Conservation (phyloP, 2,888 invertebrate genomes). For the Athetis lepigone region DNA sequence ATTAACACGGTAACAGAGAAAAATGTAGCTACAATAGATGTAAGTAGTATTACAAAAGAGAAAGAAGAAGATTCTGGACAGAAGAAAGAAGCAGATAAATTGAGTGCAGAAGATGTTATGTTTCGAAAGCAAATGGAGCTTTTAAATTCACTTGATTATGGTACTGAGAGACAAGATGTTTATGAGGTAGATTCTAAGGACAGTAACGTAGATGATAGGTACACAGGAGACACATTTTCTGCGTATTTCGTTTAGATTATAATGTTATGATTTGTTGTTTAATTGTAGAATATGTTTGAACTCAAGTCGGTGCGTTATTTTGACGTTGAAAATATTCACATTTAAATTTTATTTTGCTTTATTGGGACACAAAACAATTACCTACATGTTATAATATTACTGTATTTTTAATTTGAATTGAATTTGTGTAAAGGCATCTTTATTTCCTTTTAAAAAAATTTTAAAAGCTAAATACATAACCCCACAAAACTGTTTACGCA, state of each 20-base stretch:
- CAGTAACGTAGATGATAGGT: constrained; percentile 55
- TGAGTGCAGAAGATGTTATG: constrained; percentile 68
- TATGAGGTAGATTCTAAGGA: constrained; percentile 73
- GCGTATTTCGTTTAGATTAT: constrained; percentile 65
- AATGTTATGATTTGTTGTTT: constrained; percentile 34
- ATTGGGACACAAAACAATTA: too few species aligned
- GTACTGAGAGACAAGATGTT: constrained; percentile 69
- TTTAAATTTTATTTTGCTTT: too few species aligned
- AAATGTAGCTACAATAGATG: constrained; percentile 42
- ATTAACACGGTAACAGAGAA: constrained; percentile 8
- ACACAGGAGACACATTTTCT: constrained; percentile 68
- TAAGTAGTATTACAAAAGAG: constrained; percentile 70
- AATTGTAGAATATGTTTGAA: constrained; percentile 31
- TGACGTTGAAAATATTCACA: neutral
- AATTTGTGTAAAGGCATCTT: too few species aligned
- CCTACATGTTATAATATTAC: too few species aligned
- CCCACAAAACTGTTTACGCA: too few species aligned
- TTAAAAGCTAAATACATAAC: too few species aligned
- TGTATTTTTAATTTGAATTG: neutral
- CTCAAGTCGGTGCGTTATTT: neutral
- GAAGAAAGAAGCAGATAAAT: constrained; percentile 7
- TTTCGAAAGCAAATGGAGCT: constrained; percentile 75
- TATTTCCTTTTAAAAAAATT: too few species aligned
- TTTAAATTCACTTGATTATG: constrained; percentile 80
- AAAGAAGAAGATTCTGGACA: constrained; percentile 3